Evolutionary conservation across 1,140 invertebrate genomes (phyloP).

Genomic region (Papilio machaon): DNA sequence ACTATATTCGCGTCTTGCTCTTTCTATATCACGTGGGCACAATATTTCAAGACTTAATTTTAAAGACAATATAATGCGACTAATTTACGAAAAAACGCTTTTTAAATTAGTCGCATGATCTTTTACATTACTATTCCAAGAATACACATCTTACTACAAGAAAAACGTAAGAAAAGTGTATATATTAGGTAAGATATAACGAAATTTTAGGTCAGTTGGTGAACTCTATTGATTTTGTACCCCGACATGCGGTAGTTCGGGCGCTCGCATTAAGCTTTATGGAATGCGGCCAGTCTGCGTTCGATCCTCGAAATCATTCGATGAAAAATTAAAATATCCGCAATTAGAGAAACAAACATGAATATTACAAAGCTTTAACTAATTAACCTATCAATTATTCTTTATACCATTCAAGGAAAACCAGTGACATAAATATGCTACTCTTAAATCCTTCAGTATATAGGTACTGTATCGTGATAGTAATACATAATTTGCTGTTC

Average conservation of each 20-base stretch:
- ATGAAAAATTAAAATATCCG: neutral
- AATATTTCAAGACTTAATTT: neutral
- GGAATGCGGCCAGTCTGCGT: neutral
- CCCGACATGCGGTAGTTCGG: neutral
- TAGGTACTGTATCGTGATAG: too few relatives aligned
- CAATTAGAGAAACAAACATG: neutral
- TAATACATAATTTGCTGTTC: too few relatives aligned
- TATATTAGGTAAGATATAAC: neutral
- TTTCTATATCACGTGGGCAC: neutral
- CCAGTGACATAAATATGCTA: too few relatives aligned
- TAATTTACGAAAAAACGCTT: neutral
- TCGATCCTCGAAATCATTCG: neutral
- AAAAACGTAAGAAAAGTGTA: neutral
- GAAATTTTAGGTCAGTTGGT: slow-evolving; percentile 1
- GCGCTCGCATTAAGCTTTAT: neutral
- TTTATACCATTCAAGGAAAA: too few relatives aligned
- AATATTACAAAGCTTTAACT: neutral
- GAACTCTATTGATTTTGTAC: neutral
- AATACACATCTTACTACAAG: neutral
- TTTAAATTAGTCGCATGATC: neutral
- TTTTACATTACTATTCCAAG: neutral
- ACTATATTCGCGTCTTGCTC: neutral
- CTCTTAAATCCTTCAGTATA: too few relatives aligned
- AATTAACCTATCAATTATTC: too few relatives aligned
- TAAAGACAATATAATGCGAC: neutral